These are phyloP conservation scores for Lamellibrachia luymesi DNA, from an alignment of 1,140 invertebrate genomes.

Conservation along the genomic window DNA sequence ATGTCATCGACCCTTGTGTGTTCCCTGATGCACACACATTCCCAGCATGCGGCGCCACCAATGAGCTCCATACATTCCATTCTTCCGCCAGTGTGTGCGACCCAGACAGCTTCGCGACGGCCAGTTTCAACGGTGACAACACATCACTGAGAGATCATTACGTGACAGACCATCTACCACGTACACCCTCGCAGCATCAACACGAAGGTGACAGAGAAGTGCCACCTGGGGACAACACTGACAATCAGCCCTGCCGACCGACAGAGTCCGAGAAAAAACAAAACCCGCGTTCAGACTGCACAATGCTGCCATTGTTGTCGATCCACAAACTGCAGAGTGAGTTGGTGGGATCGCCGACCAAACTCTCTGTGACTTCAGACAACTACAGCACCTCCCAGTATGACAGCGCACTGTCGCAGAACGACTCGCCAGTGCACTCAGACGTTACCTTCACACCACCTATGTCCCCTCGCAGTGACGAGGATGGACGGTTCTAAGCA, in stretches of 20 bases:
- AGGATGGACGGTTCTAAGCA: neutral
- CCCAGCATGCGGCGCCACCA: neutral
- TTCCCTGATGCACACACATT: slow-evolving; percentile 60
- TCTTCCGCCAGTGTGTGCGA: neutral
- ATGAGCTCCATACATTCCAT: neutral
- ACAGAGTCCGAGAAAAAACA: neutral
- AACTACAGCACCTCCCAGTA: neutral
- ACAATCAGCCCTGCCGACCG: neutral
- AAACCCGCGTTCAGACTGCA: too few relatives aligned
- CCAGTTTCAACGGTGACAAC: neutral
- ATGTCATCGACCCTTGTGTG: slow-evolving; percentile 52
- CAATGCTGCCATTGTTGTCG: neutral
- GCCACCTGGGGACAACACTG: neutral
- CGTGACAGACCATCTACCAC: neutral
- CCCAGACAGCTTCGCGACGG: neutral
- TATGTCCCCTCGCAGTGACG: neutral
- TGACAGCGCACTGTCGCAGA: neutral
- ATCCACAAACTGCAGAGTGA: neutral
- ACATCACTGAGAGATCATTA: neutral
- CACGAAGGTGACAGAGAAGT: neutral
- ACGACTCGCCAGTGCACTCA: neutral
- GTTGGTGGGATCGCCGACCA: neutral
- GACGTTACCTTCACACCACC: neutral
- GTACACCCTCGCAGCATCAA: neutral
- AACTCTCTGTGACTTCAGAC: neutral